Evolutionary conservation across 2,888 invertebrate species (phyloP), one percentile per base, ranked within the genome.

Genomic region (Nemotelus pantherinus): DNA sequence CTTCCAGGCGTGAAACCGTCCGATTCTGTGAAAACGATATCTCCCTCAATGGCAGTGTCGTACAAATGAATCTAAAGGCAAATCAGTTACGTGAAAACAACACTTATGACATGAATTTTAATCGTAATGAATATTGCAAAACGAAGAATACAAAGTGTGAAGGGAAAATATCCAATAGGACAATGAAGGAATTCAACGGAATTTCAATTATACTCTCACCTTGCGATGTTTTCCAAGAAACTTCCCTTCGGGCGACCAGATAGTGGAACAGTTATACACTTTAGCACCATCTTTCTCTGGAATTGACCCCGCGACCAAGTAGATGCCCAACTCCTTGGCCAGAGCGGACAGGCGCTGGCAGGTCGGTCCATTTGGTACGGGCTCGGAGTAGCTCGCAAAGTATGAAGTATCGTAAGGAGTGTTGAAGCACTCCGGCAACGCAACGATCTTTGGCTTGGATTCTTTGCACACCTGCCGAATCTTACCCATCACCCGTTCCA

Each of bases 361-460:
- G 2, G 97, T 95, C 78, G 91, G 90, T 0, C 97, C 95, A n/a
- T 89, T 86, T 0, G 97, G 96, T 70, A 98, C 90, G n/a, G 88
- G 85, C 86, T 98, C 98, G 0, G 98, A 95, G 85, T 95, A 95
- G 82, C 94, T 91, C 0, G 90, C 87, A 86, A 98, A 97, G 85
- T 91, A 93, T 55, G 85, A 83, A 0, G 92, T 92, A 78, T 96
- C 97, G 87, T 98, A 98, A 0, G 98, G 98, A 3, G 95, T 95
- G 86, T 97, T 98, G 84, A 98, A 98, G 85, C 96, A 97, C 88
- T 98, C 98, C 0, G 95, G 94, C 44, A 95, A 85, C 2, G 91
- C 90, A 57, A 93, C 88, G 71, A 94, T 81, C 80, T 91, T 88
- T 1, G 92, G 92, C 25, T 89, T 88, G 76, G 89, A 86, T 67